A percentile compares a stretch with the other conserved stretches of the same genome.
These are phyloP conservation scores for Echeneis naucrates DNA, from an alignment of 2,797 vertebrate genomes.

Conservation along the genomic window DNA sequence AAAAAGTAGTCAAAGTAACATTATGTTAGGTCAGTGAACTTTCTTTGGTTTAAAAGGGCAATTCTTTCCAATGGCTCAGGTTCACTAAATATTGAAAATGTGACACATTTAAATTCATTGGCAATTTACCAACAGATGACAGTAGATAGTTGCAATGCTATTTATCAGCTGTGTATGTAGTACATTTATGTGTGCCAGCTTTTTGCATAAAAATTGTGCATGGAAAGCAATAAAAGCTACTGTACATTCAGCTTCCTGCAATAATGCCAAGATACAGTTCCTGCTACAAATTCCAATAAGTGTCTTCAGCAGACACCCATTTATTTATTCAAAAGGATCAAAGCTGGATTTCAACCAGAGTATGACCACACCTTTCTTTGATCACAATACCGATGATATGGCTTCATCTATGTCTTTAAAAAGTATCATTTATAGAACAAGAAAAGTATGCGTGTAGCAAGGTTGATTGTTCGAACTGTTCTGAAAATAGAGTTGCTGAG, in stretches of 20 bases:
- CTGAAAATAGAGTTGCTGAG: constrained; percentile 57
- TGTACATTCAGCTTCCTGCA: constrained; percentile 34
- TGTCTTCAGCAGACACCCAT: constrained; percentile 23
- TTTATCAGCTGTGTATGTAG: constrained; percentile 39
- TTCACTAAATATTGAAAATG: constrained; percentile 51
- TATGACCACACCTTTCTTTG: constrained; percentile 47
- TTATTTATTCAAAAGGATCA: constrained; percentile 49
- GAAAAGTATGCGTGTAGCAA: constrained; percentile 51
- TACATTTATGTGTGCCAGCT: constrained; percentile 49
- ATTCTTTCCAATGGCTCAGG: constrained; percentile 42
- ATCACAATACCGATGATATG: constrained; percentile 38
- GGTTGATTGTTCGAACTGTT: constrained; percentile 61
- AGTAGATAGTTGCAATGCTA: constrained; percentile 38
- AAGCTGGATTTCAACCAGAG: constrained; percentile 45
- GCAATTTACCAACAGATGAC: constrained; percentile 58
- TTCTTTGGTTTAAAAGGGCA: constrained; percentile 39
- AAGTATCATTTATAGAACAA: constrained; percentile 61
- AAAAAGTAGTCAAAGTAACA: constrained; percentile 50
- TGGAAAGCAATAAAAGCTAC: constrained; percentile 49
- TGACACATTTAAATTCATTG: constrained; percentile 59
- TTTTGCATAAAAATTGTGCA: constrained; percentile 49
- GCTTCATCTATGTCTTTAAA: constrained; percentile 38
- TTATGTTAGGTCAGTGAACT: constrained; percentile 65
- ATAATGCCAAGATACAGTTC: constrained; percentile 40
- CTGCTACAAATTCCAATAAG: constrained; percentile 40